Percentiles rank a stretch among this genome's conserved stretches.
phyloP scores from a whole-genome alignment of 2,797 vertebrate species.

The Etheostoma nigrum region DNA sequence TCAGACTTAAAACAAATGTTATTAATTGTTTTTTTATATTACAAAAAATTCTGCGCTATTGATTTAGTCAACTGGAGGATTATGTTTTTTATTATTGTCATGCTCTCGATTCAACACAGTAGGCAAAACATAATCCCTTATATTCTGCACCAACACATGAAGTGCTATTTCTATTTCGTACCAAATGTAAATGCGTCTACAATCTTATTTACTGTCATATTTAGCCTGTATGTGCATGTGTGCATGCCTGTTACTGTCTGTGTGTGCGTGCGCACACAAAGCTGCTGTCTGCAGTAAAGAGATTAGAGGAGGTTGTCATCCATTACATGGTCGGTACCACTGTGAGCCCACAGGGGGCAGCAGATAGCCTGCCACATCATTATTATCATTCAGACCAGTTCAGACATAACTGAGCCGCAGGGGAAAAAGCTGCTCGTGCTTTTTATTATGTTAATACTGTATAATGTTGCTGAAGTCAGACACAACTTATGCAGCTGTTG shows the following conservation, averaged over 20 bases:
- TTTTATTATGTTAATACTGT: slow-evolving; percentile 14
- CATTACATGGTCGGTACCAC: slow-evolving; percentile 28
- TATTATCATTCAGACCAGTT: slow-evolving; percentile 6
- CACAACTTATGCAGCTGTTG: slow-evolving; percentile 18
- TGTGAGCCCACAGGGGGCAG: slow-evolving; percentile 68
- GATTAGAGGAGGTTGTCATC: slow-evolving; percentile 62
- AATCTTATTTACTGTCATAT: slow-evolving; percentile 55
- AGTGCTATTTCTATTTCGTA: slow-evolving; percentile 28
- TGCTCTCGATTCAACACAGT: not conserved
- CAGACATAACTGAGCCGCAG: slow-evolving; percentile 26
- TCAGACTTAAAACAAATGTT: not conserved
- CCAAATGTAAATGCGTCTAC: slow-evolving; percentile 38
- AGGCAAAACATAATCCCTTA: slow-evolving; percentile 13
- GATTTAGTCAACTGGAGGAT: not conserved
- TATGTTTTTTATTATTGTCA: not conserved
- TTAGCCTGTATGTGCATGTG: slow-evolving; percentile 33
- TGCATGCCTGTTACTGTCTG: not conserved
- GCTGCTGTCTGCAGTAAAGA: slow-evolving; percentile 57
- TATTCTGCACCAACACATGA: slow-evolving; percentile 1
- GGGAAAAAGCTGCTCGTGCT: slow-evolving; percentile 25
- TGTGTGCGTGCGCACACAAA: not conserved
- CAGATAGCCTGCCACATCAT: slow-evolving; percentile 50
- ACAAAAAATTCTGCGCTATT: not conserved
- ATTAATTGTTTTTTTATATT: not conserved
- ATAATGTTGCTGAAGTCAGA: slow-evolving; percentile 27